Evolutionary conservation across 2,797 vertebrate species (phyloP).

Genomic region (Stomatorhinus walkeri): DNA sequence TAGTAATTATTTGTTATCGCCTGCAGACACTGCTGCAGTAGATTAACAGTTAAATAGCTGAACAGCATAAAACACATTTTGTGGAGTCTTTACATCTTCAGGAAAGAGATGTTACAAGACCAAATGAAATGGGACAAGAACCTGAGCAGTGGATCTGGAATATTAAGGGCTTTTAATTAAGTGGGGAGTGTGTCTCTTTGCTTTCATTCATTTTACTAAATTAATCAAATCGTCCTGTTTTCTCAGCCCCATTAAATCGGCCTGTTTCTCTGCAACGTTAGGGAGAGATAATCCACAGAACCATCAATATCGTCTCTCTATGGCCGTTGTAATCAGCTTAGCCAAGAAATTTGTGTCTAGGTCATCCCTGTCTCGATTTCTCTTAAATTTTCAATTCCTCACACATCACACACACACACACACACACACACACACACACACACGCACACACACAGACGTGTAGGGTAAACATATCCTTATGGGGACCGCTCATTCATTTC

Average conservation of each 20-base stretch:
- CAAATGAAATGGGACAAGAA: background rate
- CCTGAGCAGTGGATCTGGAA: background rate
- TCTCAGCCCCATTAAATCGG: conserved; percentile 3
- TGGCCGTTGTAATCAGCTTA: conserved; percentile 30
- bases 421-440: background rate
- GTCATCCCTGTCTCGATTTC: background rate
- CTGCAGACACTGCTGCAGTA: background rate
- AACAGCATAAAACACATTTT: background rate
- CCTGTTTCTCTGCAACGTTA: background rate
- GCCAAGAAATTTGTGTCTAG: conserved; percentile 18
- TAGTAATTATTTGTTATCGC: background rate
- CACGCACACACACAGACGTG: too few species aligned
- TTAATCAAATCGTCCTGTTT: background rate
- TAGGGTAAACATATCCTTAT: too few species aligned
- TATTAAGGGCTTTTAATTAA: background rate
- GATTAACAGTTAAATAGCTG: background rate
- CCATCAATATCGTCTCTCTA: conserved; percentile 26
- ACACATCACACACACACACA: background rate
- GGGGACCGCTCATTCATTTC: too few species aligned
- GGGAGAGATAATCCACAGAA: conserved; percentile 17
- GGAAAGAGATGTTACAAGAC: background rate
- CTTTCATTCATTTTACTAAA: background rate
- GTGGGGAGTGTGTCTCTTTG: background rate
- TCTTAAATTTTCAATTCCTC: conserved; percentile 14
- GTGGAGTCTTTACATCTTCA: background rate